Percentiles rank a stretch among this genome's conserved stretches.
phyloP scores from a whole-genome alignment of 2,113 vertebrate species.

The Odocoileus virginianus region DNA sequence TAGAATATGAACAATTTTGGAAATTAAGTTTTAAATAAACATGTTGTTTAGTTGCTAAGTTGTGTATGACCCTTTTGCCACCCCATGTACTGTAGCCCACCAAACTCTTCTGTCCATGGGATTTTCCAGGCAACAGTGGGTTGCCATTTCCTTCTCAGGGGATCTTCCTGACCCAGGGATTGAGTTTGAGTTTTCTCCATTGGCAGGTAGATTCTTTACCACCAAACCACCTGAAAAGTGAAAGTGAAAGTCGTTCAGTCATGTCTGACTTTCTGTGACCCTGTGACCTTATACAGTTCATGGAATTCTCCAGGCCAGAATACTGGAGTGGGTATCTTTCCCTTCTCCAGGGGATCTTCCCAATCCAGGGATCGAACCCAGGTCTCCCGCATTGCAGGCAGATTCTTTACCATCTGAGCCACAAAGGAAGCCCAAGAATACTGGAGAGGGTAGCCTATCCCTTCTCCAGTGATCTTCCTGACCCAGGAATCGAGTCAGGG shows the following conservation, averaged over 20 bases:
- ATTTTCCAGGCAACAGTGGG: neutral
- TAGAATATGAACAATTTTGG: neutral
- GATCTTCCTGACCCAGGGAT: neutral
- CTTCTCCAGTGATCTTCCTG: neutral
- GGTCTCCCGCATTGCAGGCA: rapidly evolving
- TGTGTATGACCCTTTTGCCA: neutral
- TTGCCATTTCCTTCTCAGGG: neutral
- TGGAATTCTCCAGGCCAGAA: neutral
- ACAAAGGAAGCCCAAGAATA: neutral
- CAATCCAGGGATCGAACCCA: neutral
- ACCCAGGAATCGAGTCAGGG: rapidly evolving
- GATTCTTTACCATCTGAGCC: neutral
- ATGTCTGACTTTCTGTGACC: neutral
- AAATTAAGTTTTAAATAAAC: neutral
- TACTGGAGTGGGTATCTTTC: neutral
- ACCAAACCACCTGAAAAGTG: neutral
- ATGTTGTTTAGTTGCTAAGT: neutral
- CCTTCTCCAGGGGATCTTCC: neutral
- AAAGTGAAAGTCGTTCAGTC: neutral
- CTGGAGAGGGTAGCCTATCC: neutral
- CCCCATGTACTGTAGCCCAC: neutral
- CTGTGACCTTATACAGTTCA: neutral
- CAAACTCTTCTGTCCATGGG: neutral
- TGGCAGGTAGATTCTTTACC: neutral
- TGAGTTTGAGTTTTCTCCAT: neutral